Conservation (phyloP, 64 coral and sea anemone genomes). For the Porites lutea region DNA sequence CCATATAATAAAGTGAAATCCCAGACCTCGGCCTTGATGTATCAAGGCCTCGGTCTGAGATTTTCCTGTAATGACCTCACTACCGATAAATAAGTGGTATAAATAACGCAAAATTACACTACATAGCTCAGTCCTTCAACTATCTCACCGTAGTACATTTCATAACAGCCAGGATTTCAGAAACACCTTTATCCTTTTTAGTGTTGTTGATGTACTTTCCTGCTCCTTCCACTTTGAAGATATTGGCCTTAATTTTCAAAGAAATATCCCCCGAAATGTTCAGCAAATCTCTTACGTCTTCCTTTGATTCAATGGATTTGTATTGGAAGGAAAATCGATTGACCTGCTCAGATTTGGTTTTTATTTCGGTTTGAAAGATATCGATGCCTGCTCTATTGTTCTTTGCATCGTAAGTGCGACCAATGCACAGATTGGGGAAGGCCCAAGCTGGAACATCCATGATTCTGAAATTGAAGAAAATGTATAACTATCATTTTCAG, state of each 20-base stretch:
- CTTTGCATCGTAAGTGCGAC: not conserved
- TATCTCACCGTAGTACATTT: slow-evolving; percentile 54
- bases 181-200: slow-evolving; percentile 36
- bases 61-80: no score
- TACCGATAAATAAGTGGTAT: no score
- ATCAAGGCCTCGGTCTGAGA: no score
- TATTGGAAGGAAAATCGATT: slow-evolving; percentile 57
- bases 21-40: no score
- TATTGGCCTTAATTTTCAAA: slow-evolving; percentile 49
- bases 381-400: not conserved
- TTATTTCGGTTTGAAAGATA: not conserved
- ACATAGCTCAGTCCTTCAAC: no score
- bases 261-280: slow-evolving; percentile 64
- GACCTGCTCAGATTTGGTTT: not conserved
- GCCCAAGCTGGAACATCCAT: slow-evolving; percentile 11
- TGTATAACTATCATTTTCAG: no score
- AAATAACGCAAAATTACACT: no score
- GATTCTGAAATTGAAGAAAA: no score
- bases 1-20: no score
- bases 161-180: slow-evolving; percentile 38
- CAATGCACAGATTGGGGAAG: not conserved
- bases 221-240: slow-evolving; percentile 32
- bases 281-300: slow-evolving; percentile 48
- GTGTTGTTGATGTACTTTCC: slow-evolving; percentile 49
- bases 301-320: not conserved